phyloP scores from a whole-genome alignment of 2,113 vertebrate species.

The Silurus meridionalis region DNA sequence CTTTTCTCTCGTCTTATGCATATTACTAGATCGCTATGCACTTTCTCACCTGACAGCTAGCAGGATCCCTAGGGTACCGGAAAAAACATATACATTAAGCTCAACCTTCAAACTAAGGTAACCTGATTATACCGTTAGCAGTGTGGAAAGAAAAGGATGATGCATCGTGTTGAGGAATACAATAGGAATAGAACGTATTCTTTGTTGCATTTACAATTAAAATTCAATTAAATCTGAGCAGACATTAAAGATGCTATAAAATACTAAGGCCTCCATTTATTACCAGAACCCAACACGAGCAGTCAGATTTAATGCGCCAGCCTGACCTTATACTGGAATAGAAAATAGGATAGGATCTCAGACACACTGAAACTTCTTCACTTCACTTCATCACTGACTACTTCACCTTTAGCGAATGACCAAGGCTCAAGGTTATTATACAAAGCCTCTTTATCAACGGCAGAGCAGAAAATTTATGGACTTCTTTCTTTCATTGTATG shows the following conservation, averaged over 20 bases:
- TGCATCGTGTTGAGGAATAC: constrained; percentile 8
- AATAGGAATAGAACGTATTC: not conserved
- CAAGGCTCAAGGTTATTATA: not conserved
- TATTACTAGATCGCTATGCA: not conserved
- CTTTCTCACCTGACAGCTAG: constrained; percentile 24
- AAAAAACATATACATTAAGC: not conserved
- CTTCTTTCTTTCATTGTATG: not conserved
- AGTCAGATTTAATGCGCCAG: constrained; percentile 55
- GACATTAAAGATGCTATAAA: constrained; percentile 32
- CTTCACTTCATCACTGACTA: constrained; percentile 28
- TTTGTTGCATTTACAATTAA: not conserved
- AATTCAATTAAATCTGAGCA: constrained; percentile 42
- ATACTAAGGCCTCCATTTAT: constrained; percentile 32
- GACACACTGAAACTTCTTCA: not conserved
- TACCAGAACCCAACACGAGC: constrained; percentile 56
- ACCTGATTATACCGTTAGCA: not conserved
- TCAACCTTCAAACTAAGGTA: not conserved
- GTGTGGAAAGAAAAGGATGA: not conserved
- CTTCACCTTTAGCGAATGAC: constrained; percentile 18
- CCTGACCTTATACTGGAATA: constrained; percentile 62
- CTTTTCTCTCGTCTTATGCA: constrained; percentile 11
- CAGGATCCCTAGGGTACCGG: not conserved
- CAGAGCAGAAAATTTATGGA: not conserved
- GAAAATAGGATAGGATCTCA: constrained; percentile 31
- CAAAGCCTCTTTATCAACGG: not conserved